Conservation (phyloP, 92 coral and sea anemone species). For the Pocillopora grandis region DNA sequence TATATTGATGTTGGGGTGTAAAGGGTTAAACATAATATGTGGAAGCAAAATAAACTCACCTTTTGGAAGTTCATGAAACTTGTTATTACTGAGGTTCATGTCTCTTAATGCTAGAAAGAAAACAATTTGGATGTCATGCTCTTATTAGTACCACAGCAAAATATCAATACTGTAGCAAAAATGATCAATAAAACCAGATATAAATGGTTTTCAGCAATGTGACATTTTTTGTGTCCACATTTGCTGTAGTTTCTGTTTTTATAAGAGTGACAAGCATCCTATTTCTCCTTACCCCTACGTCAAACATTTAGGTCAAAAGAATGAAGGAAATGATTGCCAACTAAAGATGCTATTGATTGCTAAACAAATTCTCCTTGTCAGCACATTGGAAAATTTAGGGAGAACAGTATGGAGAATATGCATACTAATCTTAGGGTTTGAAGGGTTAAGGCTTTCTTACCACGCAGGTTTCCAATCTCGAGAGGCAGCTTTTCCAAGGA, state of each 20-base stretch:
- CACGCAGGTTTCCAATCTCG: constrained; percentile 53
- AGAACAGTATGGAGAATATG: too few species aligned
- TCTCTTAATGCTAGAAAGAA: constrained; percentile 74
- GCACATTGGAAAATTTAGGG: too few species aligned
- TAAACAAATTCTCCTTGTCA: too few species aligned
- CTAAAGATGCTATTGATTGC: too few species aligned
- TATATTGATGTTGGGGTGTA: too few species aligned
- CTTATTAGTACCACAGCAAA: background rate
- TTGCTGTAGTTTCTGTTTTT: too few species aligned
- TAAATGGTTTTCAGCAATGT: background rate
- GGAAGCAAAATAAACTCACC: constrained; percentile 41
- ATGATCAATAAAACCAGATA: background rate
- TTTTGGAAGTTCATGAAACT: constrained; percentile 65
- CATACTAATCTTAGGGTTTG: too few species aligned
- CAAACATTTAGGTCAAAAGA: too few species aligned
- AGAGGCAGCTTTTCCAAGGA: constrained; percentile 67
- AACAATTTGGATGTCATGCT: background rate
- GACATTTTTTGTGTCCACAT: too few species aligned
- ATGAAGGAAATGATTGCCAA: too few species aligned
- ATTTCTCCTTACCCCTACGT: too few species aligned
- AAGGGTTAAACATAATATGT: background rate
- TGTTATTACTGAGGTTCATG: constrained; percentile 80
- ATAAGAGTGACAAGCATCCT: too few species aligned
- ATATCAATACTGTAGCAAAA: background rate
- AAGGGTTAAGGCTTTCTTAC: constrained; percentile 30